Base-by-base conservation (phyloP, 2,888 invertebrate genomes). In the Hypercompe scribonia region DNA sequence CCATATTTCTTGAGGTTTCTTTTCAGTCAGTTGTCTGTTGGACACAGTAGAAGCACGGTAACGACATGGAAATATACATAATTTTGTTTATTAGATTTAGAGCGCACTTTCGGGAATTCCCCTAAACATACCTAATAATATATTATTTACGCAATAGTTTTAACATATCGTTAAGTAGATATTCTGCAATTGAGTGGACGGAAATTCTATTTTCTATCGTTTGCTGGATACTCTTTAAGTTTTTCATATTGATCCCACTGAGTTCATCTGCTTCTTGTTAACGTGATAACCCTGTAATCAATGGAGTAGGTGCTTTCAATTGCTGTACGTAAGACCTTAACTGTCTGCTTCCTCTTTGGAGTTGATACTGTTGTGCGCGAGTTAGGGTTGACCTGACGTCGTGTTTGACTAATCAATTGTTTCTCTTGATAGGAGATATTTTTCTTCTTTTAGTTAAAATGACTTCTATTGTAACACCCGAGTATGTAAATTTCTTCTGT, bases 241-340 rank as follows among this genome's bases (percentile, higher is more conserved):
- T n/a, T n/a, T n/a, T n/a, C n/a, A n/a, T n/a, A n/a, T n/a, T n/a
- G n/a, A n/a, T n/a, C n/a, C 7, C 31, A 31, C 31, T 18, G 36
- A 36, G 50, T 8, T 34, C n/a, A 36, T 54, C 28, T 58, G n/a
- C 70, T 72, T 75, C 69, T 28, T 54, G 71, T 71, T 75, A 71
- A 61, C 73, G 74, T 74, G 72, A 65, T 34, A 68, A 79, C 77
- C 64, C 68, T 66, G 64, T 74, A 74, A 84, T 83, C 79, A 79
- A 73, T 72, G 71, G 69, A 78, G 76, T 84, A 80, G 83, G 80
- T 84, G 81, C 78, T 66, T 68, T 70, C 79, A 84, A 84, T 84
- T 84, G 83, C 70, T 70, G 34, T 77, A 81, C 82, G 80, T 80
- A 78, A 78, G 80, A 75, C 69, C 70, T 74, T 87, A 88, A 87